Conservation (phyloP, 1,140 invertebrate genomes). For the Conopomorpha cramerella region DNA sequence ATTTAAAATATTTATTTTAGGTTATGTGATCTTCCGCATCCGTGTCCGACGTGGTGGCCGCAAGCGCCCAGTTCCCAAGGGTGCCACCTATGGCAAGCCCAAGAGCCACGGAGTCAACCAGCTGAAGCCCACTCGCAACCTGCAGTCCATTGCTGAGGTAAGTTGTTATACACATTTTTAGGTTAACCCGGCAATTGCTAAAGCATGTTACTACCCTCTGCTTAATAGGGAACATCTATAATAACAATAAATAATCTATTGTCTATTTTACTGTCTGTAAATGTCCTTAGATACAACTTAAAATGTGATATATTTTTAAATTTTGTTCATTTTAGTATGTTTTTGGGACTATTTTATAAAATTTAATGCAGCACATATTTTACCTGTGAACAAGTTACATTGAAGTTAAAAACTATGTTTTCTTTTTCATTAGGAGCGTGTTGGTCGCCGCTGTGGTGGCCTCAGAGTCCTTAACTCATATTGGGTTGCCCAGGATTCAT, state of each 20-base stretch:
- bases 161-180: constrained; percentile 18
- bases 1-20: constrained; percentile 61
- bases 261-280: not conserved
- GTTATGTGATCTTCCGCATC: constrained; percentile 96
- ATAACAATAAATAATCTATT: not conserved
- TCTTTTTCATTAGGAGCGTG: constrained; percentile 81
- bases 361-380: too few relatives aligned
- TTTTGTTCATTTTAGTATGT: too few relatives aligned
- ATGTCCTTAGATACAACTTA: too few relatives aligned
- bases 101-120: constrained; percentile 99
- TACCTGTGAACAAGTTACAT: too few relatives aligned
- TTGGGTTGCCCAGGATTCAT: constrained; percentile 98
- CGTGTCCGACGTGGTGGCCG: constrained; percentile 97
- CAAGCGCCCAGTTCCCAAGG: constrained; percentile 97
- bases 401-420: too few relatives aligned
- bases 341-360: too few relatives aligned
- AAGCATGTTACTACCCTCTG: too few relatives aligned
- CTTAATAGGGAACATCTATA: too few relatives aligned
- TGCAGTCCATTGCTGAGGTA: constrained; percentile 98
- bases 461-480: constrained; percentile 97
- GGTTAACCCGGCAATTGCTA: too few relatives aligned
- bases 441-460: constrained; percentile 89
- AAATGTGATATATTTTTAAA: too few relatives aligned
- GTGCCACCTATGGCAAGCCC: constrained; percentile 98
- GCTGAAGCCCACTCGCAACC: constrained; percentile 91